Conservation (phyloP, 2,888 invertebrate species). For the Frankliniella fusca region DNA sequence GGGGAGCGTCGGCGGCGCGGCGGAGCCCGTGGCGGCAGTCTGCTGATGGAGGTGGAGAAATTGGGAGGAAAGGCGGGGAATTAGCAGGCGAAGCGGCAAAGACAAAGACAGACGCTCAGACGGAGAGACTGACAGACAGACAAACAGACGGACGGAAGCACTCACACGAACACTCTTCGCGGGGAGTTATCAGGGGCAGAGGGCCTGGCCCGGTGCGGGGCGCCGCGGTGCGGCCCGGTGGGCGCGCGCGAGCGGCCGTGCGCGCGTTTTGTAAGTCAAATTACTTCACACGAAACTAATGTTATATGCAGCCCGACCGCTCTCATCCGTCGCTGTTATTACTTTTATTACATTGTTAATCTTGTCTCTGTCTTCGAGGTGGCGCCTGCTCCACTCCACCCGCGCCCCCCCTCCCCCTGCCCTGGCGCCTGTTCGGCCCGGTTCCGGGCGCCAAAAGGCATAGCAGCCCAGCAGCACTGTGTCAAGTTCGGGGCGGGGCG, state of each 20-base stretch:
- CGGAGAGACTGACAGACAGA: neutral
- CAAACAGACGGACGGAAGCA: neutral
- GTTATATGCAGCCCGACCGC: neutral
- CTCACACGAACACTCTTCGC: too few species aligned
- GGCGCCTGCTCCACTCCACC: neutral
- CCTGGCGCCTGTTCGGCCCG: too few species aligned
- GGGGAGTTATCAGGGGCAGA: neutral
- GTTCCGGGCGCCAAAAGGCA: too few species aligned
- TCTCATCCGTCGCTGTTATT: neutral
- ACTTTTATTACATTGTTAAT: neutral
- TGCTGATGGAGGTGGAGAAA: too few species aligned
- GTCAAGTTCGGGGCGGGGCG: neutral
- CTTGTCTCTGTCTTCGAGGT: neutral
- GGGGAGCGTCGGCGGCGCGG: too few species aligned
- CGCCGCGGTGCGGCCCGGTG: neutral
- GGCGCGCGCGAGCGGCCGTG: neutral
- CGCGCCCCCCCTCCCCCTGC: neutral
- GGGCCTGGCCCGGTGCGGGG: neutral
- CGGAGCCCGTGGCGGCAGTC: too few species aligned
- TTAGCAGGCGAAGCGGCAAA: too few species aligned
- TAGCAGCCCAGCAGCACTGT: neutral
- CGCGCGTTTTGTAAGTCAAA: constrained; percentile 4
- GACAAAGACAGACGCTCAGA: neutral
- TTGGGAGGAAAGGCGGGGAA: too few species aligned
- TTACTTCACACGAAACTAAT: neutral